These are phyloP conservation scores for Amphiprion percula DNA, from an alignment of 2,113 vertebrate species.

Conservation along the genomic window DNA sequence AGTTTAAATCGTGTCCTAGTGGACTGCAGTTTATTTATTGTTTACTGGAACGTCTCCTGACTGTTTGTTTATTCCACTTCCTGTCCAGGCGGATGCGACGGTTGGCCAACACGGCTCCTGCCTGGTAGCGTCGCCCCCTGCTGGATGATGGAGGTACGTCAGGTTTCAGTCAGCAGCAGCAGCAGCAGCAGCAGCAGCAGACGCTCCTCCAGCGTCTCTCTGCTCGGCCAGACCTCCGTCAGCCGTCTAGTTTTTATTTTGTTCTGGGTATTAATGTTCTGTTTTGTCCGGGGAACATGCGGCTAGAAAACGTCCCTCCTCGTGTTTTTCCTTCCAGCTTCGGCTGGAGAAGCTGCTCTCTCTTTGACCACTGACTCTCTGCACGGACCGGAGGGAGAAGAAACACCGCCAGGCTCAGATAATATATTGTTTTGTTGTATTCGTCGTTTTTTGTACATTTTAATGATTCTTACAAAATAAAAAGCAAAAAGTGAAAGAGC, in stretches of 20 bases:
- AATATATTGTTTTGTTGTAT: conserved; percentile 80
- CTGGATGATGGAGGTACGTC: conserved; percentile 19
- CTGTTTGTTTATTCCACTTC: not conserved
- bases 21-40: too few species aligned
- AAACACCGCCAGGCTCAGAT: conserved; percentile 66
- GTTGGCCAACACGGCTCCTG: conserved; percentile 96
- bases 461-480: conserved; percentile 82
- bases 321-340: conserved; percentile 9
- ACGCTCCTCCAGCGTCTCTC: conserved; percentile 36
- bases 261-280: conserved; percentile 18
- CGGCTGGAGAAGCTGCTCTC: conserved; percentile 60
- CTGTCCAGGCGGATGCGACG: conserved; percentile 93
- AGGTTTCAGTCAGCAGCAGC: not conserved
- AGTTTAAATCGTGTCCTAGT: too few species aligned
- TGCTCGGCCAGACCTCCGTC: conserved; percentile 3
- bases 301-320: not conserved
- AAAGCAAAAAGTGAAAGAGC: conserved; percentile 53
- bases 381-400: conserved; percentile 40
- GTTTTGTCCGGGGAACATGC: conserved; percentile 38
- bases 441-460: conserved; percentile 84
- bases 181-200: not conserved
- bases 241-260: not conserved
- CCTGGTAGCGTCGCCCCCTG: conserved; percentile 84
- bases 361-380: conserved; percentile 71
- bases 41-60: too few species aligned